Evolutionary conservation across 2,797 vertebrate species (phyloP), one percentile per base, ranked within the genome.

Genomic region (Thalassophryne amazonica): DNA sequence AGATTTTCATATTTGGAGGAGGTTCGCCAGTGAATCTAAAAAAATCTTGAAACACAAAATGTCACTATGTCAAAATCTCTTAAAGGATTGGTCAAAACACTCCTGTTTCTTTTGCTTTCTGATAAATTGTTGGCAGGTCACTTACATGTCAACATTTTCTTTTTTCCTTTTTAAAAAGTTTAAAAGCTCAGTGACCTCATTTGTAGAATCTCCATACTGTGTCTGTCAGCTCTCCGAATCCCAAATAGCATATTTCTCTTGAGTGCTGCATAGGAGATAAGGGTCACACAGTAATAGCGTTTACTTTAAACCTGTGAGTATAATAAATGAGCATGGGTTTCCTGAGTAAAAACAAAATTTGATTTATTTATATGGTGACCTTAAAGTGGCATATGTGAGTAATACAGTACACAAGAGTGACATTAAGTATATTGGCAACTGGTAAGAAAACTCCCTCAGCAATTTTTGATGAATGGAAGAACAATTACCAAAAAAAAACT

Each of bases 201-300:
- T 90, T 92, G 85, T 90, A 85, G 90, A 91, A 92, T 96, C 95
- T 98, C 93, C 97, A 99, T 97, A 99, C 96, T 98, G 96, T 99
- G 96, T 97, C 92, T 87, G 83, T 78, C 50, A 72, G 16, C 37
- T 55, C 29, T 65, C 16, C 34, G 43, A 70, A 65, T 12, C 52
- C 45, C 57, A 60, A 62, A 64, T 9, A 28, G 48, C 22, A 40
- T 57, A 21, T 29, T 41, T 53, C 48, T 34, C 46, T 20, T 35
- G 64, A 72, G 50, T 10, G 50, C 52, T 68, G 59, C 62, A 58
- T 0, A 24, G 64, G 29, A 64, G 55, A 42, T 65, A 16, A 1
- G 6, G 59, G 63, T 43, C 13, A 9, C 45, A 45, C 29, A 47
- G 27, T 38, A 34, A 41, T 63, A 12, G 39, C 57, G 64, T 82